Conservation (phyloP, 2,888 invertebrate genomes). For the Cosmopolites sordidus region DNA sequence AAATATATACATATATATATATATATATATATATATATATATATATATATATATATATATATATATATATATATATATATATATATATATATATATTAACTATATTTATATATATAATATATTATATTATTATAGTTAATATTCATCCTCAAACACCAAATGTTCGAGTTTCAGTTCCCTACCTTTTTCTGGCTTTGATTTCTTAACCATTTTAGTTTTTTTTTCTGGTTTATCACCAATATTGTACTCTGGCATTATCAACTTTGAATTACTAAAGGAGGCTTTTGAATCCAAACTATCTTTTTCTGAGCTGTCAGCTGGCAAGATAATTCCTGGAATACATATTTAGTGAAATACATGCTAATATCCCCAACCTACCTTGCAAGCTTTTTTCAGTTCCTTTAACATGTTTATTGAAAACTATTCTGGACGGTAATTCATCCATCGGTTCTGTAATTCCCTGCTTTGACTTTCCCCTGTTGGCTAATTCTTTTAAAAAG, state of each 20-base stretch:
- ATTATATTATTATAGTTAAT: too few species aligned
- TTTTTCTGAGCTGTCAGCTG: background rate
- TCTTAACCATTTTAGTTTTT: slow-evolving; percentile 43
- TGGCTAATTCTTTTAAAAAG: slow-evolving; percentile 66
- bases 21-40: too few species aligned
- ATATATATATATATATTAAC: too few species aligned
- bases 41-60: too few species aligned
- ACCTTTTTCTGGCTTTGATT: slow-evolving; percentile 26
- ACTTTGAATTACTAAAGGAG: slow-evolving; percentile 62
- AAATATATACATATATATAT: too few species aligned
- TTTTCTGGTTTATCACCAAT: slow-evolving; percentile 62
- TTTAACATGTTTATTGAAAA: slow-evolving; percentile 37
- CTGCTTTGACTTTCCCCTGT: slow-evolving; percentile 30
- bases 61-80: too few species aligned
- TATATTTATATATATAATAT: too few species aligned
- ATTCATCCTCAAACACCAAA: slow-evolving; percentile 49
- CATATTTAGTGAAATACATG: background rate
- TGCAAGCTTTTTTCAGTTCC: background rate
- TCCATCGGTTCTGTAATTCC: slow-evolving; percentile 21
- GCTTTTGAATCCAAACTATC: slow-evolving; percentile 39
- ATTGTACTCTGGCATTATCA: slow-evolving; percentile 79
- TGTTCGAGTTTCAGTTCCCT: slow-evolving; percentile 55
- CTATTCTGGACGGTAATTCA: slow-evolving; percentile 38
- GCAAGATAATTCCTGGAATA: background rate
- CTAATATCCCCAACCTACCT: background rate